Conservation (phyloP, 92 coral and sea anemone genomes). For the Desmophyllum pertusum region DNA sequence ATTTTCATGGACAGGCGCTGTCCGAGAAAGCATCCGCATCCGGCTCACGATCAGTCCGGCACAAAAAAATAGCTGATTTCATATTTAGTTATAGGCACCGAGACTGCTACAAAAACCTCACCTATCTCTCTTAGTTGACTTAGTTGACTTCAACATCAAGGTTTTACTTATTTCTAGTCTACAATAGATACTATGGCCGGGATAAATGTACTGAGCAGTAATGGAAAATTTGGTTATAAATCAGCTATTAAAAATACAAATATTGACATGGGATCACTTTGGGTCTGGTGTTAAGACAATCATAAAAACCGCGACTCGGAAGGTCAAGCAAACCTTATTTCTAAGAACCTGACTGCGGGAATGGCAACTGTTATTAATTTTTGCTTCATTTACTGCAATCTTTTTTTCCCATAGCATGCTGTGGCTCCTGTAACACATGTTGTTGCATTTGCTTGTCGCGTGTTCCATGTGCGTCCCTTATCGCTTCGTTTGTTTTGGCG, state of each 20-base stretch:
- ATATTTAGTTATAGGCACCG: background rate
- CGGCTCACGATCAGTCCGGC: background rate
- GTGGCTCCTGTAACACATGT: conserved; percentile 83
- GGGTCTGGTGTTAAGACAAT: background rate
- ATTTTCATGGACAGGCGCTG: too few relatives aligned
- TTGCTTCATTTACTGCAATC: background rate
- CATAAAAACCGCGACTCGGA: background rate
- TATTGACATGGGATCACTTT: too few relatives aligned
- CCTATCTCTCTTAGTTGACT: background rate
- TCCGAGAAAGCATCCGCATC: too few relatives aligned
- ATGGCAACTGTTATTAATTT: conserved; percentile 12
- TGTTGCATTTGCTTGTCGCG: conserved; percentile 88
- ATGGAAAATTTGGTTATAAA: too few relatives aligned
- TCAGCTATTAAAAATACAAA: too few relatives aligned
- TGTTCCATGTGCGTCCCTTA: conserved; percentile 77
- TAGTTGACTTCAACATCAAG: background rate
- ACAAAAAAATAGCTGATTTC: background rate
- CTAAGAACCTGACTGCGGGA: too few relatives aligned
- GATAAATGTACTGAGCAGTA: too few relatives aligned
- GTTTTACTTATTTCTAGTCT: background rate
- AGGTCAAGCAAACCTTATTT: background rate
- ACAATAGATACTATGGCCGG: background rate
- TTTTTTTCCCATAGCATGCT: conserved; percentile 65
- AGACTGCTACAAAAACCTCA: background rate
- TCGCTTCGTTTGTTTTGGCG: conserved; percentile 78